Percentiles rank a stretch among this genome's conserved stretches.
Conservation (phyloP, 2,113 vertebrate species). For the Eublepharis macularius region DNA sequence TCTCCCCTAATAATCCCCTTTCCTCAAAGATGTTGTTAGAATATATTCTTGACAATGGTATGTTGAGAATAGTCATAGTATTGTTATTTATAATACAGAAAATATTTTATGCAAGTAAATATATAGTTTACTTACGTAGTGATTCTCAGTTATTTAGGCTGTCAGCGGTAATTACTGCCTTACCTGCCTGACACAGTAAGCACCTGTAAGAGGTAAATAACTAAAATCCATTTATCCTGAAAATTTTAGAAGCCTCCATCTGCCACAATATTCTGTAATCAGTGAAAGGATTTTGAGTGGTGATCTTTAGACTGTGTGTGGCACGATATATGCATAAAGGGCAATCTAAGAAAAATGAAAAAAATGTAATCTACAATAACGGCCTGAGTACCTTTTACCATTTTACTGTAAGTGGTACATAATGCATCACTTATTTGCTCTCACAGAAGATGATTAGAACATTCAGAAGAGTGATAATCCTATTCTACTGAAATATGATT, state of each 20-base stretch:
- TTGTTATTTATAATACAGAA: neutral
- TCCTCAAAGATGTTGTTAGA: neutral
- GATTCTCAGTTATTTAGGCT: constrained; percentile 40
- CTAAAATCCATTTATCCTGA: constrained; percentile 46
- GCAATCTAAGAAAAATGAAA: neutral
- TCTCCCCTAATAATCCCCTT: neutral
- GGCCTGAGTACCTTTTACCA: neutral
- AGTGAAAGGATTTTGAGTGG: constrained; percentile 4
- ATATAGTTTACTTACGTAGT: constrained; percentile 46
- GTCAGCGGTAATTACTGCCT: constrained; percentile 12
- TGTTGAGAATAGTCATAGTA: neutral
- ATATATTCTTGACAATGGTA: neutral
- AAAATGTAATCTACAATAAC: neutral
- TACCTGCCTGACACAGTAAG: constrained; percentile 47
- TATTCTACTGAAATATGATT: neutral
- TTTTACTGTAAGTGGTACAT: neutral
- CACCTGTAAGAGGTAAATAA: constrained; percentile 55
- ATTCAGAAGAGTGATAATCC: neutral
- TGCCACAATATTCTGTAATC: constrained; percentile 24
- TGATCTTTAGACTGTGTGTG: neutral
- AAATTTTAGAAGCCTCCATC: constrained; percentile 39
- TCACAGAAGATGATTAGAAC: neutral
- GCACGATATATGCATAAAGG: neutral
- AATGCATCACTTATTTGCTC: neutral
- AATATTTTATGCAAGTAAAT: constrained; percentile 6